Base-by-base conservation (phyloP, 92 coral and sea anemone species). In the Galaxea fascicularis region DNA sequence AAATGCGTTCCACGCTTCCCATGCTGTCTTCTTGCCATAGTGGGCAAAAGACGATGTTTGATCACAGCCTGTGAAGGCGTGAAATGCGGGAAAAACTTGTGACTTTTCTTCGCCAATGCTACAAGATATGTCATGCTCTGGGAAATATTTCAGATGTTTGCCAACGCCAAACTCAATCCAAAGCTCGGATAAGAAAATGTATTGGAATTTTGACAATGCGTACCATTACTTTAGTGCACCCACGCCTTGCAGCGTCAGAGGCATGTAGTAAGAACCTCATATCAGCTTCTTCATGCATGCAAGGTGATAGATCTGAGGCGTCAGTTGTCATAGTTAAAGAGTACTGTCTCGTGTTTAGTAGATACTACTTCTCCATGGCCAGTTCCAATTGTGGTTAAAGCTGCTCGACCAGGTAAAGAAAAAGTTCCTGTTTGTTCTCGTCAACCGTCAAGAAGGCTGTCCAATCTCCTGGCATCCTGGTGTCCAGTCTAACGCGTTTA, bases 1-100 rank as follows among this genome's bases (percentile, higher is more conserved):
- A 68, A 56, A 92, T 21, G 76, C 74, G 4, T 20, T 65, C 91
- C 93, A 93, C 0, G 74, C 90, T 25, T 84, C 84, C 92, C 96
- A 93, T 21, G 96, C 96, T 22, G 88, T 90, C 82, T 93, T 92
- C 78, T 93, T 90, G 57, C 93, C 94, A 31, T 18, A 46, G 70
- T 56, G 60, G 8, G 86, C 77, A 77, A 93, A 93, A 27, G 82
- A 76, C 25, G 92, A 87, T 21, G 90, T 90, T 76, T 87, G 91
- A 44, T 87, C 96, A 67, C 85, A 87, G 11, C 93, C 93, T 63
- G 92, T 84, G 57, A 90, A 90, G 65, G 90, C 79, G 62, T 92
- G 95, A 54, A 92, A 85, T 14, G 72, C 86, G 59, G 82, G 93
- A 3, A 86, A 53, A n/a, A 91, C 95, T 67, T 70, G 80, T 25